Evolutionary conservation across 2,888 invertebrate genomes (phyloP).

Genomic region (Tetropium fuscum): DNA sequence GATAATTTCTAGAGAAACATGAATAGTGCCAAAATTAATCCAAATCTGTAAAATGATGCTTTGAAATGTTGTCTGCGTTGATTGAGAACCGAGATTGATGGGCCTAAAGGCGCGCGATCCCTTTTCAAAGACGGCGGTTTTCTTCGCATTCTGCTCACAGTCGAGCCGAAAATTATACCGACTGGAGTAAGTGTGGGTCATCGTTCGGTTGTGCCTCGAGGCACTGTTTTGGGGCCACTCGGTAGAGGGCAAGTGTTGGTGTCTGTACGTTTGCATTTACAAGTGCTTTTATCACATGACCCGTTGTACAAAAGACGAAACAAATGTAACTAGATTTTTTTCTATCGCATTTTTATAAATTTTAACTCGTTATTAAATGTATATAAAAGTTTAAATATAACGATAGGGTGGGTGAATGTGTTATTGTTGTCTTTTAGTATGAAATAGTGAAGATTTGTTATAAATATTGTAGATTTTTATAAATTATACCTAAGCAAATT

Average conservation of each 20-base stretch:
- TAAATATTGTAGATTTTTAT: constrained; percentile 47
- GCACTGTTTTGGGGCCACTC: constrained; percentile 7
- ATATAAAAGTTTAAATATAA: constrained; percentile 30
- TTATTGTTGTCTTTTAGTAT: constrained; percentile 47
- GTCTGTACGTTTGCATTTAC: constrained; percentile 38
- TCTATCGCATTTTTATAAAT: not conserved
- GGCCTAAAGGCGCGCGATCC: no score
- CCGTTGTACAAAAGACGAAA: constrained; percentile 34
- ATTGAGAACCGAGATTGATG: no score
- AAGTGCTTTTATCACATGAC: constrained; percentile 38
- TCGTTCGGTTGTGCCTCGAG: not conserved
- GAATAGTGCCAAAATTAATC: no score
- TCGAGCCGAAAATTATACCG: no score
- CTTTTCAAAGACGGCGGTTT: no score
- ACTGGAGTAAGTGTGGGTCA: no score
- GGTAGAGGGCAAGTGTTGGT: constrained; percentile 21
- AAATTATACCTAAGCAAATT: constrained; percentile 42
- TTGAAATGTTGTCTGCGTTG: no score
- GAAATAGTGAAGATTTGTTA: constrained; percentile 52
- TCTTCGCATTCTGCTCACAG: no score
- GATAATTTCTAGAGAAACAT: no score
- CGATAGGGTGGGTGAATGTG: constrained; percentile 32
- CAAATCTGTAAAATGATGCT: no score
- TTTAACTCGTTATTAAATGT: constrained; percentile 21
- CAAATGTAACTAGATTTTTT: constrained; percentile 8